These are phyloP conservation scores for Ataeniobius toweri DNA, from an alignment of 2,797 vertebrate species.

Conservation along the genomic window DNA sequence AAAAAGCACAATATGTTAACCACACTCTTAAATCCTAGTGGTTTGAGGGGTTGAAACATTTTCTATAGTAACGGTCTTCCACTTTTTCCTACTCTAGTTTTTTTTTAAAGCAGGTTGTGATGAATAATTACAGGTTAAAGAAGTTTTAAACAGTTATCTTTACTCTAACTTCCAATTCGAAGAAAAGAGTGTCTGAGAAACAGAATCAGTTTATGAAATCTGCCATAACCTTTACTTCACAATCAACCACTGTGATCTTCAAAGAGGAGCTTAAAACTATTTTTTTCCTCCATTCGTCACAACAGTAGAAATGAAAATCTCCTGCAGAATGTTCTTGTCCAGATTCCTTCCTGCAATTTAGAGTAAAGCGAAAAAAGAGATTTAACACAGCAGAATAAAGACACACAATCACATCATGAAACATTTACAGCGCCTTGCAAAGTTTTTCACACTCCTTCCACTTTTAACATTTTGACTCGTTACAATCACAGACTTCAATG, in stretches of 20 bases:
- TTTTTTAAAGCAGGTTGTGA: constrained; percentile 18
- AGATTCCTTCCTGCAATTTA: constrained; percentile 86
- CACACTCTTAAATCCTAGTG: neutral
- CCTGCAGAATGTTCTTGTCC: constrained; percentile 87
- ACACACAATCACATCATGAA: neutral
- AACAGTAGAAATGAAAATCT: constrained; percentile 83
- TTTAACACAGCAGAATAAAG: neutral
- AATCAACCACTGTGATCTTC: neutral
- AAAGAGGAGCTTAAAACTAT: constrained; percentile 7
- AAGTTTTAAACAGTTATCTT: neutral
- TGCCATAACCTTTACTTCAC: constrained; percentile 1
- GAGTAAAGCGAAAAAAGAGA: constrained; percentile 47
- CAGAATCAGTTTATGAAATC: constrained; percentile 7
- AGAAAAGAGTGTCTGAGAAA: neutral
- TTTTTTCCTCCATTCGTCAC: constrained; percentile 33
- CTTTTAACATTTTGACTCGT: neutral
- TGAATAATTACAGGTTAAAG: neutral
- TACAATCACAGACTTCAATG: neutral
- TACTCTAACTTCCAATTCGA: neutral
- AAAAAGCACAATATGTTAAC: constrained; percentile 9
- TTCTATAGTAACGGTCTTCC: neutral
- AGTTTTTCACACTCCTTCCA: neutral
- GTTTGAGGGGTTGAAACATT: neutral
- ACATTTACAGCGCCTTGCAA: neutral
- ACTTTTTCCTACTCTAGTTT: neutral